Percentiles rank a stretch among this genome's conserved stretches.
Conservation (phyloP, 2,113 vertebrate species). For the Motacilla tschutschensis region DNA sequence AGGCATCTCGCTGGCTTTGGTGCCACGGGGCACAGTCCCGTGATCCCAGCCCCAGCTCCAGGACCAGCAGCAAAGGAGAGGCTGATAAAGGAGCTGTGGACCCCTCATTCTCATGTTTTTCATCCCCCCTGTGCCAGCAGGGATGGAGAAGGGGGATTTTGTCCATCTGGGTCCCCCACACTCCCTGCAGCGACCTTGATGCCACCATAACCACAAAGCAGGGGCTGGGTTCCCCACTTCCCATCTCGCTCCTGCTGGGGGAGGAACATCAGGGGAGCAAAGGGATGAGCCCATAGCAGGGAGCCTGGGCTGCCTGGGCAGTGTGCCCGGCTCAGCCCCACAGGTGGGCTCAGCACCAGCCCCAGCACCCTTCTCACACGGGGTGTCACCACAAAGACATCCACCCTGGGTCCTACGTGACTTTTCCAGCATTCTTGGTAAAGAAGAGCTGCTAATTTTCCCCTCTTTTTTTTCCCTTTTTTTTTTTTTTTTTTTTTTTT, state of each 20-base stretch:
- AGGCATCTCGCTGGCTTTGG: background rate
- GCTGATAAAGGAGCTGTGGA: background rate
- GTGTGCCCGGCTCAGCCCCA: background rate
- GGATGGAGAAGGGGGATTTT: background rate
- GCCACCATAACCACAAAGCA: background rate
- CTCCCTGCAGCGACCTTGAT: accelerated
- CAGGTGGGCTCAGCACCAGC: background rate
- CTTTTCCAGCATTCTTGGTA: background rate
- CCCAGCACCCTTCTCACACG: accelerated
- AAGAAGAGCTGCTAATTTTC: background rate
- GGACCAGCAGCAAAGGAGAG: background rate
- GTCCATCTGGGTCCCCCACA: background rate
- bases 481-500: background rate
- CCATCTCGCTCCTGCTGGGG: accelerated
- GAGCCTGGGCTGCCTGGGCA: background rate
- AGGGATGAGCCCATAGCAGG: background rate
- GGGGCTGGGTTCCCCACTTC: background rate
- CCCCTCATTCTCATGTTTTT: background rate
- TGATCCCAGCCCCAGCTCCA: accelerated
- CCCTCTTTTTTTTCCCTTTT: background rate
- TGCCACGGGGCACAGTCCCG: accelerated
- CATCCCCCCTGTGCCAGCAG: background rate
- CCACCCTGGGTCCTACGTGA: background rate
- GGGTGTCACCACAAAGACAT: accelerated
- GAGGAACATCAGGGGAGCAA: background rate